A percentile compares a stretch with the other conserved stretches of the same genome.
These are phyloP conservation scores for Triplophysa yarkandensis DNA, from an alignment of 2,797 vertebrate genomes.

Conservation along the genomic window DNA sequence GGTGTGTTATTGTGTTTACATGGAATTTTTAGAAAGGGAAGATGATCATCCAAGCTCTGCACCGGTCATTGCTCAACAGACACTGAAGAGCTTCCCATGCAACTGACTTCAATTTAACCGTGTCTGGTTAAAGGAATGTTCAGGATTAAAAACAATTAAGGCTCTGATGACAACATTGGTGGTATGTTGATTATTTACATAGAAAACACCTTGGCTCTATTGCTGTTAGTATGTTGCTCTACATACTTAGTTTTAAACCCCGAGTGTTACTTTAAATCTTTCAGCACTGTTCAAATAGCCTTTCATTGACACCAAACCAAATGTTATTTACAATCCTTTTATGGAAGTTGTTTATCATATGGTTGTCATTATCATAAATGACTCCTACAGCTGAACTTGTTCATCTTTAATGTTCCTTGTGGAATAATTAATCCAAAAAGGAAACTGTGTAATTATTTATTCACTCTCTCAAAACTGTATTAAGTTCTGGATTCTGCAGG, in stretches of 20 bases:
- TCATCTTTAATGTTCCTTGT: not conserved
- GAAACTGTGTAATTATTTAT: too few relatives aligned
- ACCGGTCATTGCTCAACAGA: not conserved
- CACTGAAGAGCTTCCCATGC: not conserved
- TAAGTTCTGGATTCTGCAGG: too few relatives aligned
- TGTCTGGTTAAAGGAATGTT: not conserved
- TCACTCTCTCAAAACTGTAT: too few relatives aligned
- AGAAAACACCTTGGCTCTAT: not conserved
- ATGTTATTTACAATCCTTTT: too few relatives aligned
- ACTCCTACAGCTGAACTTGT: not conserved
- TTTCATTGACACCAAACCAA: too few relatives aligned
- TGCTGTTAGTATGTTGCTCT: not conserved
- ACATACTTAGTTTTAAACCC: too few relatives aligned
- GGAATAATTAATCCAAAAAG: not conserved
- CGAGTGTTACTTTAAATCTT: too few relatives aligned
- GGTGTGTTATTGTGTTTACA: slow-evolving; percentile 1
- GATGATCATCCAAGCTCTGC: slow-evolving; percentile 9
- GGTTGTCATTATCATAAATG: not conserved
- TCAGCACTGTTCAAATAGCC: too few relatives aligned
- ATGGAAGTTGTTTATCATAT: not conserved
- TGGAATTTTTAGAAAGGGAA: slow-evolving; percentile 2
- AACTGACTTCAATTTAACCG: not conserved
- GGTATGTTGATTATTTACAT: not conserved
- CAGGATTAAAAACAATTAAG: not conserved
- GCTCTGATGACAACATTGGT: not conserved